Percentiles rank a stretch among this genome's conserved stretches.
Conservation (phyloP, 2,888 invertebrate species). For the Chymomyza fuscimana region DNA sequence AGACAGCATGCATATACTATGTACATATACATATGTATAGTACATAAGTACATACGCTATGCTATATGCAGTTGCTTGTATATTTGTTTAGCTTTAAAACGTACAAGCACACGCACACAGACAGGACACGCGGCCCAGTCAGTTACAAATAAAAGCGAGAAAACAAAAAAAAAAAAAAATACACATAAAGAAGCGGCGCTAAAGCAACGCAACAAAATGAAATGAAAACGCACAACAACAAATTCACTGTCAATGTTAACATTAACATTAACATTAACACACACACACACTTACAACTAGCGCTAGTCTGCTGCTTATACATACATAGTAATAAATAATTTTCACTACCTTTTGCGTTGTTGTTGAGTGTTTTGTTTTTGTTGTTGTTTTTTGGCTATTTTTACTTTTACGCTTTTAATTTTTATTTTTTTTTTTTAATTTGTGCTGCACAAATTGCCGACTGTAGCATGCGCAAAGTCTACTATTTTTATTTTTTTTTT, state of each 20-base stretch:
- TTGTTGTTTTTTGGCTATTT: neutral
- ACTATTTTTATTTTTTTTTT: neutral
- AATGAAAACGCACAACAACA: constrained; percentile 1
- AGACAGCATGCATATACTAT: neutral
- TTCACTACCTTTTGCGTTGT: constrained; percentile 39
- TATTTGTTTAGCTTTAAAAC: constrained; percentile 3
- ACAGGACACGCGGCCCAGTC: neutral
- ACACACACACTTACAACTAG: constrained; percentile 13
- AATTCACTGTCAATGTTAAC: constrained; percentile 42
- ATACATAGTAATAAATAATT: constrained; percentile 3
- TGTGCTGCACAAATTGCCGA: neutral
- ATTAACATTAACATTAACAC: constrained; percentile 26
- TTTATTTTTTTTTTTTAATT: neutral
- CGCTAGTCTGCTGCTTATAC: neutral
- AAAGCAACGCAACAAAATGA: constrained; percentile 7
- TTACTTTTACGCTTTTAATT: neutral
- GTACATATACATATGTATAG: neutral
- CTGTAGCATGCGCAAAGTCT: neutral
- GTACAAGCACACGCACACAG: neutral
- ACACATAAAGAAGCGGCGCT: neutral
- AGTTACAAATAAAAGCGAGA: neutral
- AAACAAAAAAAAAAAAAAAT: constrained; percentile 6
- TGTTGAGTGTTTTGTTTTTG: constrained; percentile 19
- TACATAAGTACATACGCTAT: too few relatives aligned
- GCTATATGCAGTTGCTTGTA: too few relatives aligned